Evolutionary conservation across 2,888 invertebrate genomes (phyloP).

Genomic region (Urechis unicinctus): DNA sequence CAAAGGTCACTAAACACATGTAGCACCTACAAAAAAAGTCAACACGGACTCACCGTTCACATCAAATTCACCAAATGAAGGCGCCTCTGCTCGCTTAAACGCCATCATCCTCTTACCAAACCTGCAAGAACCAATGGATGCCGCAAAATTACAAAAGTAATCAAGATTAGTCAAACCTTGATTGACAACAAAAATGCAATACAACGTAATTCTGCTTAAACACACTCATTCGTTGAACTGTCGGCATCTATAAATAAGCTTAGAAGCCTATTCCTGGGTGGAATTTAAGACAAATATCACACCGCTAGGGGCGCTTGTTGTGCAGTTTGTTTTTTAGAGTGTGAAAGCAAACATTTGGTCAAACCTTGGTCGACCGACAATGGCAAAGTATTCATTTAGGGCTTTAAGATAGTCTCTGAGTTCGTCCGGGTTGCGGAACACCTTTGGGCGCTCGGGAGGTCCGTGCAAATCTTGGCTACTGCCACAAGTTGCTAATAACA

Average conservation of each 20-base stretch:
- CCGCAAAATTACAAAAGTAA: too few species aligned
- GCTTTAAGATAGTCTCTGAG: conserved; percentile 53
- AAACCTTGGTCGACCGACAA: conserved; percentile 54
- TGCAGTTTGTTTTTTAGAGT: too few species aligned
- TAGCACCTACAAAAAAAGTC: too few species aligned
- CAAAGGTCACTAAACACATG: too few species aligned
- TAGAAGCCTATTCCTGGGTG: background rate
- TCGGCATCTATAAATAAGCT: background rate
- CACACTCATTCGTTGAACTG: background rate
- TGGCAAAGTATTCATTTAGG: conserved; percentile 55
- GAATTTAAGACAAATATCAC: too few species aligned
- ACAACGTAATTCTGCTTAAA: background rate
- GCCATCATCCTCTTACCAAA: background rate
- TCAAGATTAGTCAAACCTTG: too few species aligned
- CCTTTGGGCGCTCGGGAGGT: conserved; percentile 17
- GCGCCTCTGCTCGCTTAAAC: background rate
- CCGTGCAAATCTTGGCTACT: conserved; percentile 19
- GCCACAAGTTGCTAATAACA: too few species aligned
- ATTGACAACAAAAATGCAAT: background rate
- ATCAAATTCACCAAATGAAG: background rate
- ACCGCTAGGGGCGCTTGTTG: too few species aligned
- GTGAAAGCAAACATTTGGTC: too few species aligned
- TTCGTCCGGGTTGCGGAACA: conserved; percentile 20
- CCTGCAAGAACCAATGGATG: background rate
- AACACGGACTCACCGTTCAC: background rate